phyloP scores from a whole-genome alignment of 2,888 invertebrate genomes.

The Cynaeus angustus region DNA sequence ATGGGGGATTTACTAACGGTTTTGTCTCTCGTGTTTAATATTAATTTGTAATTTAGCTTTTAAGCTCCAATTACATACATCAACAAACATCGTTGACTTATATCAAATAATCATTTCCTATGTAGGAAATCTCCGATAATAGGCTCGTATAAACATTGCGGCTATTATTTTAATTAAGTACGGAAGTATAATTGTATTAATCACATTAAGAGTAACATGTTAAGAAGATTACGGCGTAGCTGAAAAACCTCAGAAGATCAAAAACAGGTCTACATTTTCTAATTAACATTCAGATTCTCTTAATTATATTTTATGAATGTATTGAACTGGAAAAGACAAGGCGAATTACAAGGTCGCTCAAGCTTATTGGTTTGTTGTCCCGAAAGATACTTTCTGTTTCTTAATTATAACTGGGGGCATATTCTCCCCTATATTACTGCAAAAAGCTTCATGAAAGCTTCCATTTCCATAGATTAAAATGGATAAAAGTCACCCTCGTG shows the following conservation, averaged over 20 bases:
- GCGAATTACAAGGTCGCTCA: constrained; percentile 17
- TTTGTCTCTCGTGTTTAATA: constrained; percentile 36
- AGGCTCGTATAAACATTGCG: no score
- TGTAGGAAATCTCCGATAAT: no score
- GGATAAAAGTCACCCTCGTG: constrained; percentile 38
- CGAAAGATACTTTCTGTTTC: constrained; percentile 30
- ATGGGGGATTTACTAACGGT: constrained; percentile 25
- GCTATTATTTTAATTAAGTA: background rate
- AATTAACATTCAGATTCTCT: background rate
- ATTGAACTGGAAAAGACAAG: constrained; percentile 30
- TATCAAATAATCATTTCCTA: background rate
- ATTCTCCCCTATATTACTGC: constrained; percentile 9
- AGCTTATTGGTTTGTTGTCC: constrained; percentile 21
- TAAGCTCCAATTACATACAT: constrained; percentile 34
- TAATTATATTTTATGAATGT: constrained; percentile 5
- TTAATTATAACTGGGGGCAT: constrained; percentile 37
- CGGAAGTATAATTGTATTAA: constrained; percentile 6
- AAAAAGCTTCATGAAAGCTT: constrained; percentile 40
- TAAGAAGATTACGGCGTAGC: background rate
- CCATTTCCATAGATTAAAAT: constrained; percentile 42
- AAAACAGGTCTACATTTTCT: background rate
- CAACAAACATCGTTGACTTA: constrained; percentile 25
- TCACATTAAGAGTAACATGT: background rate
- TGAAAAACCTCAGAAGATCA: background rate
- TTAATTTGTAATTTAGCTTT: constrained; percentile 38